These are phyloP conservation scores for Papilio polyxenes DNA, from an alignment of 1,140 invertebrate genomes.

Conservation along the genomic window DNA sequence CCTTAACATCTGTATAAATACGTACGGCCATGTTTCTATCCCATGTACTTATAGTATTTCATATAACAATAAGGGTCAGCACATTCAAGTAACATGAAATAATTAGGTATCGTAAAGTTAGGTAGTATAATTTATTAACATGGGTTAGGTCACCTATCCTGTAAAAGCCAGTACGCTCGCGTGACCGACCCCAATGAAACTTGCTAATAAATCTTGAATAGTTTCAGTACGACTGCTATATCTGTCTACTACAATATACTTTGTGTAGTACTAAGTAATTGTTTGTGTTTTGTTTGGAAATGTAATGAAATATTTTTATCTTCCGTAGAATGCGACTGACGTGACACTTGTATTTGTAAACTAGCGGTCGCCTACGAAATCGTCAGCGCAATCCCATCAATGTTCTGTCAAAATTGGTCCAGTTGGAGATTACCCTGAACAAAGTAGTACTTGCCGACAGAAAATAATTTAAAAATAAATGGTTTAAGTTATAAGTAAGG, in stretches of 20 bases:
- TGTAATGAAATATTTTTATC: not conserved
- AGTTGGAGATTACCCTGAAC: too few relatives aligned
- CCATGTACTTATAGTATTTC: not conserved
- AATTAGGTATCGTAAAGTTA: slow-evolving; percentile 17
- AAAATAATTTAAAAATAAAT: too few relatives aligned
- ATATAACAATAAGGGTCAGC: not conserved
- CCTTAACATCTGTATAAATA: too few relatives aligned
- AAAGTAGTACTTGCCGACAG: too few relatives aligned
- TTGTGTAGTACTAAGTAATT: not conserved
- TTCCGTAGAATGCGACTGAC: too few relatives aligned
- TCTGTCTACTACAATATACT: slow-evolving; percentile 13
- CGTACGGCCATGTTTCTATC: not conserved
- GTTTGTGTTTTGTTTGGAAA: not conserved
- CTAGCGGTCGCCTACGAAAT: too few relatives aligned
- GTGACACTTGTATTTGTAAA: too few relatives aligned
- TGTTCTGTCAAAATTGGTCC: too few relatives aligned
- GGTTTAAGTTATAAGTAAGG: too few relatives aligned
- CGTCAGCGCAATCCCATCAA: too few relatives aligned
- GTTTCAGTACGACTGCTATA: not conserved
- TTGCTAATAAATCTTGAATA: slow-evolving; percentile 33
- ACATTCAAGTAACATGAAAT: slow-evolving; percentile 13
- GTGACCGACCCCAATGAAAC: slow-evolving; percentile 19
- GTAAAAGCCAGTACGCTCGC: slow-evolving; percentile 9
- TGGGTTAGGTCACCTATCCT: slow-evolving; percentile 32
- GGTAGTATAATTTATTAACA: slow-evolving; percentile 29